These are phyloP conservation scores for Xerus rutilus DNA, from an alignment of 2,797 vertebrate species.

Conservation along the genomic window DNA sequence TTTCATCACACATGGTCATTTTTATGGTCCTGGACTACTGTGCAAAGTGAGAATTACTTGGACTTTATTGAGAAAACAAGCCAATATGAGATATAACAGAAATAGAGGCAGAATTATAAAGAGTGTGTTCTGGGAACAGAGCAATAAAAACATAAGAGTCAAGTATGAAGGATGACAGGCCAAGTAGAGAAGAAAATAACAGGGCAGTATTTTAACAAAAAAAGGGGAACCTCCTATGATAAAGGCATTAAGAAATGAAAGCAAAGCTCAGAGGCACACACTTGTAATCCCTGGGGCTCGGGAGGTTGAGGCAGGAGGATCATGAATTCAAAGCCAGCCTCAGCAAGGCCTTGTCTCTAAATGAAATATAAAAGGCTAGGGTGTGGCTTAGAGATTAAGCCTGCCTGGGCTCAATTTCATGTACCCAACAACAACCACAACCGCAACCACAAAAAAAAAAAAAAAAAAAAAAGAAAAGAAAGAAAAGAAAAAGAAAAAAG, in stretches of 20 bases:
- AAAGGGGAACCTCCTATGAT: not conserved
- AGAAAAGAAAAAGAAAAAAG: too few species aligned
- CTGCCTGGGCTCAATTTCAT: too few species aligned
- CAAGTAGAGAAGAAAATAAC: not conserved
- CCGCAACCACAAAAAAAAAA: too few species aligned
- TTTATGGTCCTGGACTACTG: not conserved
- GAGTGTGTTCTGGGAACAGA: not conserved
- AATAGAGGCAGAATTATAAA: constrained; percentile 21
- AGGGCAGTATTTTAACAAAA: not conserved
- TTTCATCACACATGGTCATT: not conserved
- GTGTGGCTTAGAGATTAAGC: too few species aligned
- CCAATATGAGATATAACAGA: not conserved
- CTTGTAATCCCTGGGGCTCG: too few species aligned
- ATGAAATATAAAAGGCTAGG: too few species aligned
- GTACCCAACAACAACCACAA: too few species aligned
- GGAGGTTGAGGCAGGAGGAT: too few species aligned
- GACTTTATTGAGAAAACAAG: constrained; percentile 45
- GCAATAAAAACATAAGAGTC: not conserved
- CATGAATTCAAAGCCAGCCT: too few species aligned
- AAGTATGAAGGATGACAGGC: not conserved
- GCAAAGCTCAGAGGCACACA: too few species aligned
- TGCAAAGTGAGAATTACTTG: not conserved
- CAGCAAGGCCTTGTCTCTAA: too few species aligned
- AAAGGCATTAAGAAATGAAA: constrained; percentile 55
- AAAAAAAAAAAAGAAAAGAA: too few species aligned